Conservation (phyloP, 2,888 invertebrate genomes). For the Morinoia aosen region DNA sequence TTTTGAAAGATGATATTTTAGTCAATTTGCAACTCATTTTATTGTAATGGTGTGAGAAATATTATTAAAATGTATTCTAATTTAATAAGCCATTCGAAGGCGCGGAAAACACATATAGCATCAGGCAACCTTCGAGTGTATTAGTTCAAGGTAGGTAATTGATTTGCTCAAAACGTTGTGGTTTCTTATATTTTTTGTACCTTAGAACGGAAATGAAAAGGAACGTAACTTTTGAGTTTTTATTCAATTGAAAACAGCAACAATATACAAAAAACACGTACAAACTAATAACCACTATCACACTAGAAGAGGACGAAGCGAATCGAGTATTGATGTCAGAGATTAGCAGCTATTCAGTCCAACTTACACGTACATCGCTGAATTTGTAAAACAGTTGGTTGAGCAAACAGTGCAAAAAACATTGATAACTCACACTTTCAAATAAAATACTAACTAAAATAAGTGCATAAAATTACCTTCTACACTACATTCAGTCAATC, state of each 20-base stretch:
- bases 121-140: too few species aligned
- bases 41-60: too few species aligned
- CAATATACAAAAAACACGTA: background rate
- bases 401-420: background rate
- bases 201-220: background rate
- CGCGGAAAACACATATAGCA: too few species aligned
- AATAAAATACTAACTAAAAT: background rate
- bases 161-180: background rate
- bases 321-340: background rate
- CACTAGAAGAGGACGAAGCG: background rate
- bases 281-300: background rate
- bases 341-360: background rate
- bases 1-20: too few species aligned
- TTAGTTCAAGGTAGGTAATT: too few species aligned
- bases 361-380: background rate
- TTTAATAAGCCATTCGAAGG: too few species aligned
- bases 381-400: background rate
- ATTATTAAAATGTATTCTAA: too few species aligned
- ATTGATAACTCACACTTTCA: background rate
- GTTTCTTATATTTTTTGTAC: background rate
- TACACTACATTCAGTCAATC: background rate
- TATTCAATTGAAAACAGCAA: background rate
- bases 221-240: background rate
- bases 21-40: too few species aligned
- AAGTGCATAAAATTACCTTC: background rate